These are phyloP conservation scores for Lipotes vexillifer DNA, from an alignment of 2,113 vertebrate genomes.

Conservation along the genomic window DNA sequence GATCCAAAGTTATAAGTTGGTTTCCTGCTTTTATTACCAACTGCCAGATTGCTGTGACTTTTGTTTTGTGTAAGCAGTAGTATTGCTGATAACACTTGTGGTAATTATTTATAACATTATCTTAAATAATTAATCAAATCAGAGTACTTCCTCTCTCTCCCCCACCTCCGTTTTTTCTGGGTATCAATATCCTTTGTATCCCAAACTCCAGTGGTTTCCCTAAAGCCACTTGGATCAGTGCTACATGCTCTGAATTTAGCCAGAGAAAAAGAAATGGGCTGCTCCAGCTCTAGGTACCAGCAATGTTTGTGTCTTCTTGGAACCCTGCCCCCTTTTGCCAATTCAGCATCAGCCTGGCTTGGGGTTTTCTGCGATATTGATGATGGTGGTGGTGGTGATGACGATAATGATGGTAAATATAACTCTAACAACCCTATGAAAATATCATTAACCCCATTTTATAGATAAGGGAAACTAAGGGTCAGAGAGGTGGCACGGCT, in stretches of 20 bases:
- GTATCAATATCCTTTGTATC: not conserved
- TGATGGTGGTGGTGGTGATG: not conserved
- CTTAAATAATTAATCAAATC: constrained; percentile 4
- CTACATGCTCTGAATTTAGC: not conserved
- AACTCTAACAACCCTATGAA: not conserved
- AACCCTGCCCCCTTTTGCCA: not conserved
- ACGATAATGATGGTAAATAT: not conserved
- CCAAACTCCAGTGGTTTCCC: not conserved
- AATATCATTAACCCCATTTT: not conserved
- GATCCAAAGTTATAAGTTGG: not conserved
- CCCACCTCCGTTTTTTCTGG: not conserved
- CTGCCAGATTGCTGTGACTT: not conserved
- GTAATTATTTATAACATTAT: not conserved
- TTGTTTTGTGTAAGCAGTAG: not conserved
- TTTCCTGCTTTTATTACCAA: not conserved
- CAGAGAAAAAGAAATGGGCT: not conserved
- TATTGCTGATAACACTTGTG: not conserved
- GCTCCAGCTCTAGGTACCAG: not conserved
- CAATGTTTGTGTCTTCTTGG: not conserved
- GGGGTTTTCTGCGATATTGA: not conserved
- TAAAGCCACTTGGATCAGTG: not conserved
- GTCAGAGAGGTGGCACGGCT: not conserved
- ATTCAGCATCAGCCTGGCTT: not conserved
- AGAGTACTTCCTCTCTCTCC: not conserved
- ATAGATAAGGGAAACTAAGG: not conserved